Conservation (phyloP, 2,888 invertebrate species). For the Synanthedon formicaeformis region DNA sequence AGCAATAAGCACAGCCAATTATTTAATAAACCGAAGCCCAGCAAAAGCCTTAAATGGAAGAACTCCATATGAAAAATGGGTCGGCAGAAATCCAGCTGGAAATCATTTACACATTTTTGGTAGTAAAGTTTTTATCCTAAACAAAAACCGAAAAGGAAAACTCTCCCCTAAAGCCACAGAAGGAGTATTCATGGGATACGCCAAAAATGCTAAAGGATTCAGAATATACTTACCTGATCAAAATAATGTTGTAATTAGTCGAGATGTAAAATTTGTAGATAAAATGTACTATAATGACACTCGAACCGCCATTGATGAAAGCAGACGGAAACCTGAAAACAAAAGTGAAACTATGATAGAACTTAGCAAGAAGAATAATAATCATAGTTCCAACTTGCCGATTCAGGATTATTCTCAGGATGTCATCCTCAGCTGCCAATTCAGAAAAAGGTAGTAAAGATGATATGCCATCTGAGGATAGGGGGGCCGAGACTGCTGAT, state of each 20-base stretch:
- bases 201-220: neutral
- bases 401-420: too few relatives aligned
- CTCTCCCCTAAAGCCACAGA: conserved; percentile 3
- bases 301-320: neutral
- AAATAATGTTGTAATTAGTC: neutral
- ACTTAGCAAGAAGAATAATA: neutral
- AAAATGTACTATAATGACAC: conserved; percentile 1
- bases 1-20: too few relatives aligned
- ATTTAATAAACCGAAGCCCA: too few relatives aligned
- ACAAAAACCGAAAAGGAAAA: conserved; percentile 2
- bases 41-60: too few relatives aligned
- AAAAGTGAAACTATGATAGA: too few relatives aligned
- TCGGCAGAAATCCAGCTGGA: neutral
- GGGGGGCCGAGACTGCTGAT: neutral
- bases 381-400: neutral
- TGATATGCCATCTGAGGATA: neutral
- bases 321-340: too few relatives aligned
- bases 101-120: conserved; percentile 7
- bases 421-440: neutral
- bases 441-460: neutral
- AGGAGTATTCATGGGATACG: conserved; percentile 3
- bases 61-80: too few relatives aligned
- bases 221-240: too few relatives aligned
- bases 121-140: conserved; percentile 3
- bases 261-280: conserved; percentile 1